Evolutionary conservation across 2,888 invertebrate genomes (phyloP).

Genomic region (Schizotus pectinicornis): DNA sequence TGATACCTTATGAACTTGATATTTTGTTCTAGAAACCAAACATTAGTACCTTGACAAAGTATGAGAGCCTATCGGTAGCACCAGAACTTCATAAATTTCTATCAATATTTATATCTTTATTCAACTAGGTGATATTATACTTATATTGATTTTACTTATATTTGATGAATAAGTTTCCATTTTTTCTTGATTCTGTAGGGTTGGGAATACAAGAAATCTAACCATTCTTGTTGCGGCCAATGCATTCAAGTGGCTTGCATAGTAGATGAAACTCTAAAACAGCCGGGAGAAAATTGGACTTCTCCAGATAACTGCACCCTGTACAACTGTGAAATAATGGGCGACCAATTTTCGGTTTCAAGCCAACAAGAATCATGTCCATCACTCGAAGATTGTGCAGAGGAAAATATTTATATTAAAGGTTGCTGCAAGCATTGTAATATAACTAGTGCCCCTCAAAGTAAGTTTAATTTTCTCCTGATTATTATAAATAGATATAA

Average conservation of each 20-base stretch:
- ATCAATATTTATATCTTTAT: no score
- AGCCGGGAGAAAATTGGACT: slow-evolving; percentile 65
- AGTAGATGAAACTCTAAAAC: slow-evolving; percentile 59
- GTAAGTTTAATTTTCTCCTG: slow-evolving; percentile 52
- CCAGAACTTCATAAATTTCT: no score
- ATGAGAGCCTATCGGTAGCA: no score
- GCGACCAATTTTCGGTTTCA: slow-evolving; percentile 58
- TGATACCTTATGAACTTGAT: no score
- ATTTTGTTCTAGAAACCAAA: no score
- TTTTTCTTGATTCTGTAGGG: slow-evolving; percentile 59
- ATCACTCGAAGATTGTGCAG: slow-evolving; percentile 65
- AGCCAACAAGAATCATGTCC: slow-evolving; percentile 65
- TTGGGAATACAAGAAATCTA: slow-evolving; percentile 62
- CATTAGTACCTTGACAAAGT: no score
- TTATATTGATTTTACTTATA: no score
- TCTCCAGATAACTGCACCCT: slow-evolving; percentile 68
- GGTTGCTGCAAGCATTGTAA: slow-evolving; percentile 76
- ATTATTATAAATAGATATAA: background rate
- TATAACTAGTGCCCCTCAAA: slow-evolving; percentile 58
- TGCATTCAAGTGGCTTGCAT: slow-evolving; percentile 70
- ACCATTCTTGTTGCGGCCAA: slow-evolving; percentile 67
- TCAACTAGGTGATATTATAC: no score
- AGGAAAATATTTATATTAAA: slow-evolving; percentile 63
- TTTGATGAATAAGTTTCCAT: no score
- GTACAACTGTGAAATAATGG: slow-evolving; percentile 63